Base-by-base conservation (phyloP, 2,888 invertebrate genomes). In the Lycocerus yunnanus region DNA sequence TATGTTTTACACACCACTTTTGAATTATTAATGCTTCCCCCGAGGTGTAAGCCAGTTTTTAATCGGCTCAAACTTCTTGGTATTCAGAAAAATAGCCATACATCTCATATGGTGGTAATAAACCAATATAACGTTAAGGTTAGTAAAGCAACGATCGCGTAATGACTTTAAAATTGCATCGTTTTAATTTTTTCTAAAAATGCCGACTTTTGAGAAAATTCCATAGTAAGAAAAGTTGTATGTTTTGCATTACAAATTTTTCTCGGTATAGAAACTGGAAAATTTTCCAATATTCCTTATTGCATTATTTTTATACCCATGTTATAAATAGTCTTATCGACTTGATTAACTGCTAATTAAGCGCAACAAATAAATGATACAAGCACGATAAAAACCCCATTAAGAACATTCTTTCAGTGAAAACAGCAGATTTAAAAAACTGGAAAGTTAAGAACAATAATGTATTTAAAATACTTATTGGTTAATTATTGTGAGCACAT, bases 1-100 rank as follows among this genome's bases (percentile, higher is more conserved):
- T 76, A 73, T 77, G 74, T 78, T 78, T 78, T 74, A 71, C 69
- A 72, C 69, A 72, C 74, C 74, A 78, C 77, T 75, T 69, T 78
- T 77, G 79, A 78, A 78, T 78, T 79, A 79, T 79, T 78, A 78
- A 79, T 79, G 77, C 69, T 68, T 71, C 77, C 76, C 71, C 66
- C 72, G 69, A 75, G 76, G 77, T 77, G 77, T 71, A 72, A 74
- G 66, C 78, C 76, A 75, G 75, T 78, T 79, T 78, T 75, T 78
- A 78, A 78, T 77, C 78, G 69, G 58, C 27, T 20, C 21, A 21
- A 60, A 72, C 69, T 73, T 67, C 71, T 75, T 70, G 68, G 75
- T 74, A 74, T 77, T 75, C 71, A 58, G 59, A 60, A 73, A 73
- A 77, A 77, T 68, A 66, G 69, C 60, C 58, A 21, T 66, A 69